A percentile compares a stretch with the other conserved stretches of the same genome.
phyloP scores from a whole-genome alignment of 2,113 vertebrate species.

The Aegithalos caudatus region DNA sequence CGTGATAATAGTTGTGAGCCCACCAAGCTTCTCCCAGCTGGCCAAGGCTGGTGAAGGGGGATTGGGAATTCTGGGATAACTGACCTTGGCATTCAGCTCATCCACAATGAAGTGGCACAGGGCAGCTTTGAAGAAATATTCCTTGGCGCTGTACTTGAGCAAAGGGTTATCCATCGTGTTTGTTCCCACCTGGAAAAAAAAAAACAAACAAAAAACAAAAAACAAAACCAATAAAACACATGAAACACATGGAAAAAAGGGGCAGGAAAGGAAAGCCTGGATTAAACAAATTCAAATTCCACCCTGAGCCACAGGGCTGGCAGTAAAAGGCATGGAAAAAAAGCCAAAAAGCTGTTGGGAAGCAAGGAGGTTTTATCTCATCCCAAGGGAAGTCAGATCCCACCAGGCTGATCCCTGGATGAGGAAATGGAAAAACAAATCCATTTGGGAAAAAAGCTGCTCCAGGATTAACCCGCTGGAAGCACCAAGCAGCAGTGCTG shows the following conservation, averaged over 20 bases:
- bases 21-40: accelerated
- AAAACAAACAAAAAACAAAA: too few relatives aligned
- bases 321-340: accelerated
- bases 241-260: neutral
- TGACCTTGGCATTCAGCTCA: constrained; percentile 94
- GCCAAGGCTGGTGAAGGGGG: accelerated
- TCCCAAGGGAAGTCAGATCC: neutral
- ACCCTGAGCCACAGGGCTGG: accelerated
- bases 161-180: constrained; percentile 97
- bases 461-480: neutral
- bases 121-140: constrained; percentile 98
- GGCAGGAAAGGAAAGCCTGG: neutral
- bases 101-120: constrained; percentile 98
- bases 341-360: neutral
- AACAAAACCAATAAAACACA: too few relatives aligned
- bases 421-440: neutral
- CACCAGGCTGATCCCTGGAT: neutral
- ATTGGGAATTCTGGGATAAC: neutral
- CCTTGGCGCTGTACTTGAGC: constrained; percentile 97
- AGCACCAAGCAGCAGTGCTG: neutral
- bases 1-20: neutral
- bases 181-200: constrained; percentile 81
- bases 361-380: neutral
- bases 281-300: neutral
- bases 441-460: neutral